phyloP scores from a whole-genome alignment of 2,113 vertebrate genomes.

The Sinocyclocheilus grahami region DNA sequence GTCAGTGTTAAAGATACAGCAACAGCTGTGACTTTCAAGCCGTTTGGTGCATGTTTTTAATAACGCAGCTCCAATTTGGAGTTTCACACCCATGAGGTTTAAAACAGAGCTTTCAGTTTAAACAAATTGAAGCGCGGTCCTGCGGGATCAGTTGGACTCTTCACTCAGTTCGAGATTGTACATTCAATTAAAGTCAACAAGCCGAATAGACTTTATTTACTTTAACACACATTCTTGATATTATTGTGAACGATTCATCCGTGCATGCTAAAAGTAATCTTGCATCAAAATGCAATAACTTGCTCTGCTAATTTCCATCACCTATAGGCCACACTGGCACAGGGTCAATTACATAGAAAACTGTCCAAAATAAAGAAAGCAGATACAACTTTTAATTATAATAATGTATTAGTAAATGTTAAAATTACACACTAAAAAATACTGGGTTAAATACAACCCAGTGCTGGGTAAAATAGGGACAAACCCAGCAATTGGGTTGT shows the following conservation, averaged over 20 bases:
- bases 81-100: constrained; percentile 19
- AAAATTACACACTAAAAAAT: no score
- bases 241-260: background rate
- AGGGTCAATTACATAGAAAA: no score
- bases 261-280: background rate
- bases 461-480: no score
- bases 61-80: background rate
- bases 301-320: no score
- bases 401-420: no score
- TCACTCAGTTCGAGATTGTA: background rate
- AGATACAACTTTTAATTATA: no score
- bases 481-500: no score
- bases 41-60: constrained; percentile 25
- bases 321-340: no score
- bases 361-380: no score
- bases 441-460: no score
- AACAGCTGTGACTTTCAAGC: constrained; percentile 13
- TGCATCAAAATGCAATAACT: no score
- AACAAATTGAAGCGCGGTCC: constrained; percentile 14
- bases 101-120: constrained; percentile 6
- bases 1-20: constrained; percentile 31
- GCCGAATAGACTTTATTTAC: background rate
- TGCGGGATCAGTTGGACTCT: background rate
- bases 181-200: constrained; percentile 30
- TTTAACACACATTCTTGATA: background rate